Conservation (phyloP, 2,888 invertebrate genomes). For the Aphidius colemani region DNA sequence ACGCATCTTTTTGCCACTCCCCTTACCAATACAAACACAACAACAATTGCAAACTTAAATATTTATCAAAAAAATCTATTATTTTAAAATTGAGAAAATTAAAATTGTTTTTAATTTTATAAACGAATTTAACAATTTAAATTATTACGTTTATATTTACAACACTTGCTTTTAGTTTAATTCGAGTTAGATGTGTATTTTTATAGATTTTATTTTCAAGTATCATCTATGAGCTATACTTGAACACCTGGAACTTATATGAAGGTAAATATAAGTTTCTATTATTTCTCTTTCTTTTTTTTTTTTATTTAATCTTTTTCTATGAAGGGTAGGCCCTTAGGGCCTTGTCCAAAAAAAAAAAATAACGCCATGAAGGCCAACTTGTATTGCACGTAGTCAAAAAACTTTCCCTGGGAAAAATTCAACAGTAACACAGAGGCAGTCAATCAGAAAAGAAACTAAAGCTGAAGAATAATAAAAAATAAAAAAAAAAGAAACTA, state of each 20-base stretch:
- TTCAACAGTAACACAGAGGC: neutral
- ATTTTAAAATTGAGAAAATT: no score
- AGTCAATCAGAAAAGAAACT: neutral
- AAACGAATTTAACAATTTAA: no score
- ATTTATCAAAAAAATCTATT: no score
- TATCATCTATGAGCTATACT: no score
- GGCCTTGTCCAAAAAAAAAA: neutral
- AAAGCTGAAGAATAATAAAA: no score
- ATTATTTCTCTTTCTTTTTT: constrained; percentile 6
- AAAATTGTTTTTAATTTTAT: no score
- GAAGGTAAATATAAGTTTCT: constrained; percentile 1
- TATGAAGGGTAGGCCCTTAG: no score
- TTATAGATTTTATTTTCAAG: no score
- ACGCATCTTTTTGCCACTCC: constrained; percentile 4
- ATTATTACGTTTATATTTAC: no score
- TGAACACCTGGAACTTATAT: constrained; percentile 15
- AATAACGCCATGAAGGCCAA: constrained; percentile 12
- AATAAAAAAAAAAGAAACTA: no score
- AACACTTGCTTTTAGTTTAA: constrained; percentile 15
- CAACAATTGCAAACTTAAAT: no score
- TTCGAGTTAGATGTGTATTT: neutral
- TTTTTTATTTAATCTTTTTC: neutral
- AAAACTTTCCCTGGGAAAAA: neutral
- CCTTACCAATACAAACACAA: neutral
- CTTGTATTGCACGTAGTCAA: constrained; percentile 15